Base-by-base conservation (phyloP, 2,888 invertebrate genomes). In the Dorcus hopei region DNA sequence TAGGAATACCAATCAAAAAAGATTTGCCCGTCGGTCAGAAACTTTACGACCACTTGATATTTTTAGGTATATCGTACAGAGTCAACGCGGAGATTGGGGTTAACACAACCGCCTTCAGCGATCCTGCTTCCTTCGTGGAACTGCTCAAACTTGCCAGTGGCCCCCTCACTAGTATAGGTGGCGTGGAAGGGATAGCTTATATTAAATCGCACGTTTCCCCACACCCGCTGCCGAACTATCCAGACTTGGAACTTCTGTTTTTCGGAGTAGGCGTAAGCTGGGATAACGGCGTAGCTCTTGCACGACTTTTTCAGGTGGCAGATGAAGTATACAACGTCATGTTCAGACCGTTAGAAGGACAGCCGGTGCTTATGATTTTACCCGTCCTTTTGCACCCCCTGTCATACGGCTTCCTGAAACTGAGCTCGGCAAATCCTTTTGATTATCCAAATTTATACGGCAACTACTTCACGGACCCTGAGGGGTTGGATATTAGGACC, bases 361-460 rank as follows among this genome's bases (percentile, higher is more conserved):
- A 64, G 58, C 61, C 63, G 14, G 70, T 70, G 1, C 71, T 68
- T 64, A 65, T 56, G 58, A 70, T 88, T 0, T 84, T 88, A 63
- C 89, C 90, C 0, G 88, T 90, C 79, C 72, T 90, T 38, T 83
- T 90, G 74, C 81, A 88, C 63, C 90, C 91, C 0, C 83, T 85
- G 71, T 90, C 90, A 11, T 81, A 81, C 64, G 90, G 91, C 0
- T 80, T 84, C 60, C 75, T 91, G 0, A 81, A 80, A 74, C 80
- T 95, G n/a, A 83, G 81, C 68, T 88, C 86, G 9, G 85, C 80
- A 56, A 85, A 92, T 74, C 91, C 93, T 0, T 83, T 83, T 65
- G 82, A 85, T 0, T 85, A 87, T 67, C 93, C 94, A 0, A 78
- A 83, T 14, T 82, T 93, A 53, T 85, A 91, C 64, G 89, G 92